Evolutionary conservation across 2,113 vertebrate genomes (phyloP).

Genomic region (Lepisosteus osseus): DNA sequence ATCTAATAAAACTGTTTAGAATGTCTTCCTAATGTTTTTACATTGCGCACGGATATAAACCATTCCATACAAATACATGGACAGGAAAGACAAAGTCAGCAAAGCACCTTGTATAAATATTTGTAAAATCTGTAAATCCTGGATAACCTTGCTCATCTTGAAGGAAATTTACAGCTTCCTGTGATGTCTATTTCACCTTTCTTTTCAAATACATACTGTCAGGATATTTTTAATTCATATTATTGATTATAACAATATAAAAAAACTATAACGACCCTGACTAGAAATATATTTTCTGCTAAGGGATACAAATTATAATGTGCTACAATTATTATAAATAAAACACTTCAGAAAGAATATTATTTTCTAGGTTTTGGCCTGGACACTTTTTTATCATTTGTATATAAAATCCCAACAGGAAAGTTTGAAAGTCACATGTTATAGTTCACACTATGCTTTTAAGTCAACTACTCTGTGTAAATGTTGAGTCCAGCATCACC

Average conservation of each 20-base stretch:
- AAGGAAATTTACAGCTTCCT: constrained; percentile 75
- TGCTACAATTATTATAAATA: too few relatives aligned
- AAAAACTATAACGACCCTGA: too few relatives aligned
- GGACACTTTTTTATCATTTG: too few relatives aligned
- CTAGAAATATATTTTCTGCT: too few relatives aligned
- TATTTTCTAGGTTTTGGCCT: too few relatives aligned
- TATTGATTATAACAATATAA: background rate
- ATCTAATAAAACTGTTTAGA: constrained; percentile 88
- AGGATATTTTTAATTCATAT: constrained; percentile 11
- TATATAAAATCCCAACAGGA: too few relatives aligned
- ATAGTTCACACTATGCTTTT: too few relatives aligned
- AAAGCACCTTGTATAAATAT: constrained; percentile 92
- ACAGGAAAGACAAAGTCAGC: constrained; percentile 67
- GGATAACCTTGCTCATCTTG: constrained; percentile 70
- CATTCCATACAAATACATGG: constrained; percentile 66
- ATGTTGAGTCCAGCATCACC: too few relatives aligned
- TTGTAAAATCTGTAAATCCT: constrained; percentile 78
- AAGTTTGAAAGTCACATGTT: too few relatives aligned
- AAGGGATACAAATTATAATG: too few relatives aligned
- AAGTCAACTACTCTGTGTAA: too few relatives aligned
- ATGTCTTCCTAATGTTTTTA: constrained; percentile 73
- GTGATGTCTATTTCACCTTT: constrained; percentile 47
- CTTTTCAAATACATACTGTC: constrained; percentile 27
- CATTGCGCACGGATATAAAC: constrained; percentile 74
- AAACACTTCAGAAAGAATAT: too few relatives aligned